phyloP scores from a whole-genome alignment of 1,140 invertebrate species.

The Brachionus manjavacas region DNA sequence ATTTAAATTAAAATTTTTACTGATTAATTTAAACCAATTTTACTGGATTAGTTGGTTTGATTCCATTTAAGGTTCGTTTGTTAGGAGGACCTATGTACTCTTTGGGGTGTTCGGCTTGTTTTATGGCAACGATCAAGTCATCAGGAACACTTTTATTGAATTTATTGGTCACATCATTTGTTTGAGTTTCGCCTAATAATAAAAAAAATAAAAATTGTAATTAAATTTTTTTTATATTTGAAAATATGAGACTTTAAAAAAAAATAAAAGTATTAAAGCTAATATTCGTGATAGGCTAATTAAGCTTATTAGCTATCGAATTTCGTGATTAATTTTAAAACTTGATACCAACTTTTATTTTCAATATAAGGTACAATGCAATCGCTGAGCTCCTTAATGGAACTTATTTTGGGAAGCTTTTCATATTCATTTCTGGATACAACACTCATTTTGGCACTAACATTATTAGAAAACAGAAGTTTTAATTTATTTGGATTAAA shows the following conservation, averaged over 20 bases:
- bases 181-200: not conserved
- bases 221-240: not conserved
- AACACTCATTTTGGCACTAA: not conserved
- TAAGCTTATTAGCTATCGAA: not conserved
- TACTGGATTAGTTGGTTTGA: slow-evolving; percentile 2
- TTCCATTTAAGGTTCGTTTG: slow-evolving; percentile 43
- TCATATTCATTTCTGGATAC: slow-evolving; percentile 26
- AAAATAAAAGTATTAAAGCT: not conserved
- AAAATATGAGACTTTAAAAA: not conserved
- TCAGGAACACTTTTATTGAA: slow-evolving; percentile 46
- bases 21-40: not conserved
- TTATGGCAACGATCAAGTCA: slow-evolving; percentile 54
- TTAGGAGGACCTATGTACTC: slow-evolving; percentile 52
- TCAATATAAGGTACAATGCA: slow-evolving; percentile 35
- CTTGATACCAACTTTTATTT: slow-evolving; percentile 33
- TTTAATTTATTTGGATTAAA: not conserved
- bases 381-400: slow-evolving; percentile 3
- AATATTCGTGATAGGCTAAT: not conserved
- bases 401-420: slow-evolving; percentile 40
- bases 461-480: slow-evolving; percentile 24
- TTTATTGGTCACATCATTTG: not conserved
- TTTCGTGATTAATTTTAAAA: not conserved
- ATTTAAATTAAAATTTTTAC: not conserved
- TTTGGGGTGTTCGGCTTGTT: slow-evolving; percentile 49
- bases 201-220: not conserved